Conservation (phyloP, 2,113 vertebrate species). For the Halcyon senegalensis region DNA sequence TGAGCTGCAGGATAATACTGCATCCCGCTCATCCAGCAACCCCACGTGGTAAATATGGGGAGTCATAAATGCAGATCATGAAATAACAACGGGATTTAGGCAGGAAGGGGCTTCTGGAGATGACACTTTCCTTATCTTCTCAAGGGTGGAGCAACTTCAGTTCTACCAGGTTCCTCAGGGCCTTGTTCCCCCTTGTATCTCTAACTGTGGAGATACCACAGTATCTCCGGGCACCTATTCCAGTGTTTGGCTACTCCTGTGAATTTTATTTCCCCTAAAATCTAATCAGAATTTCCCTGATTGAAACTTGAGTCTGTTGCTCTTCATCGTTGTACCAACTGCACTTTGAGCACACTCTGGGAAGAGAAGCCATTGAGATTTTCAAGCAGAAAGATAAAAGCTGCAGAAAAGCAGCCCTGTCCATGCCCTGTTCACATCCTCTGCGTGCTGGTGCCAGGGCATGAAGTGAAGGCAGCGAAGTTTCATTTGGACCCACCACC, state of each 20-base stretch:
- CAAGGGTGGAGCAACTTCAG: not conserved
- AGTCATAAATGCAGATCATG: not conserved
- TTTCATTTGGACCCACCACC: not conserved
- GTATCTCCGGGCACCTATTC: not conserved
- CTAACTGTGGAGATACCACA: not conserved
- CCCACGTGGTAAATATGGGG: not conserved
- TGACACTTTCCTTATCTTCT: not conserved
- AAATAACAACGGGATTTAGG: not conserved
- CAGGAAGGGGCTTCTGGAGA: not conserved
- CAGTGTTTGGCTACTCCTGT: not conserved
- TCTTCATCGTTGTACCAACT: not conserved
- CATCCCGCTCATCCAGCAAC: not conserved
- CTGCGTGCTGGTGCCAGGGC: not conserved
- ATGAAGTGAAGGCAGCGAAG: not conserved
- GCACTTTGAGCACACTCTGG: not conserved
- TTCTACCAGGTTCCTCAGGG: not conserved
- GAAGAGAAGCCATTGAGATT: not conserved
- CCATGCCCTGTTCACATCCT: not conserved
- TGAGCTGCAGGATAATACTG: not conserved
- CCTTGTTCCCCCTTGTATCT: not conserved
- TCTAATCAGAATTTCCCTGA: not conserved
- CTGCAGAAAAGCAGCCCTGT: not conserved
- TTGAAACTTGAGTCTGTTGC: not conserved
- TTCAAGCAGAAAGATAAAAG: not conserved
- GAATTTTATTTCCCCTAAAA: not conserved